Conservation (phyloP, 2,113 vertebrate species). For the Toxostoma redivivum region DNA sequence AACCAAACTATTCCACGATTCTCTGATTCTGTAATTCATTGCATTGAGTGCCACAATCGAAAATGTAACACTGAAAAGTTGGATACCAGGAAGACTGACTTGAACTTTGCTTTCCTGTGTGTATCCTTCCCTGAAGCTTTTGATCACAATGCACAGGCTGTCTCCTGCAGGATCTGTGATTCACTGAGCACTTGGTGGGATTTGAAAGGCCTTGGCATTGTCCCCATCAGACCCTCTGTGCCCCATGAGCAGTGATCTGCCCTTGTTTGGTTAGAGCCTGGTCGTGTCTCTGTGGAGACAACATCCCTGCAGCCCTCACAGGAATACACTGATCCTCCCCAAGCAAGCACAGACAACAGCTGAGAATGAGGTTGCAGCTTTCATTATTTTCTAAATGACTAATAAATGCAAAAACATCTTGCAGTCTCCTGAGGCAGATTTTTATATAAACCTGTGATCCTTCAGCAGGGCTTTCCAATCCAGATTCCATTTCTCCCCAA, state of each 20-base stretch:
- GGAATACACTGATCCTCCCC: constrained; percentile 23
- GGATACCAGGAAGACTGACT: neutral
- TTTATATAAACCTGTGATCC: constrained; percentile 6
- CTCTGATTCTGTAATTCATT: neutral
- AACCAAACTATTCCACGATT: neutral
- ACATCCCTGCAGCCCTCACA: neutral
- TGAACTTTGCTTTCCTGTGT: neutral
- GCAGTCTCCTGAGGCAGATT: neutral
- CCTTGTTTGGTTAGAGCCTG: constrained; percentile 52
- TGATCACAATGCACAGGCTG: neutral
- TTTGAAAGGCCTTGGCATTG: neutral
- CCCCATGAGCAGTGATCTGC: neutral
- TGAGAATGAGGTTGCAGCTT: constrained; percentile 41
- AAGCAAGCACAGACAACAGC: constrained; percentile 47
- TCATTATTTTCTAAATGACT: neutral
- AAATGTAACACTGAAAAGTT: neutral
- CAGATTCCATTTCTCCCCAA: accelerated
- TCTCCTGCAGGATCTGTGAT: neutral
- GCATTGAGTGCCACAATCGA: neutral
- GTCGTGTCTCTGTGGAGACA: neutral
- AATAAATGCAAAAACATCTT: neutral
- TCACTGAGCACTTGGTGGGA: neutral
- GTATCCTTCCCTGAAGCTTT: neutral
- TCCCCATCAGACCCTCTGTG: neutral
- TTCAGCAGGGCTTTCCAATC: neutral